Conservation (phyloP, 1,140 invertebrate genomes). For the Oryctes rhinoceros region DNA sequence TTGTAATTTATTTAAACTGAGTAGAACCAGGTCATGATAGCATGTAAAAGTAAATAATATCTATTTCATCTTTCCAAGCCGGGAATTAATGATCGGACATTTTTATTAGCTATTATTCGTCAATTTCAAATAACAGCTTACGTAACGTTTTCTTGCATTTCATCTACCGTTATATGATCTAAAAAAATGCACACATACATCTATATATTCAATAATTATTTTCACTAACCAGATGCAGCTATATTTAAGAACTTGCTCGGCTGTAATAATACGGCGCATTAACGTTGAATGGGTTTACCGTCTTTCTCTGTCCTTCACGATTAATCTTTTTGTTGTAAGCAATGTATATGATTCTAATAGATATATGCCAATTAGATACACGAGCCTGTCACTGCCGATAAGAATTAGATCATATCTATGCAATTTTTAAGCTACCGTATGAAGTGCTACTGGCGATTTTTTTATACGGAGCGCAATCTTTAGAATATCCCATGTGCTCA, state of each 20-base stretch:
- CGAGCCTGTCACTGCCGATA: background rate
- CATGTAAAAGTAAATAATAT: constrained; percentile 32
- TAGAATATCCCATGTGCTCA: no score
- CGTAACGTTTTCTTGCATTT: background rate
- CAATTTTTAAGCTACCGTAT: background rate
- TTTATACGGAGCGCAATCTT: no score
- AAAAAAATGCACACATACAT: background rate
- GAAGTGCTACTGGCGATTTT: background rate
- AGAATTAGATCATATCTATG: constrained; percentile 10
- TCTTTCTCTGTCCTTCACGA: background rate
- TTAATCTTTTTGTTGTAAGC: background rate
- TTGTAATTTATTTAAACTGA: constrained; percentile 23
- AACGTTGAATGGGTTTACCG: background rate
- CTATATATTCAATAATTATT: background rate
- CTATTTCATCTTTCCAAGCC: constrained; percentile 13
- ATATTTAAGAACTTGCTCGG: background rate
- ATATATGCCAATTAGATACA: background rate
- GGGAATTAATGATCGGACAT: constrained; percentile 8
- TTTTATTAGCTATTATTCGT: constrained; percentile 24
- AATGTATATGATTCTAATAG: background rate
- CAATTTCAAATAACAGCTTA: constrained; percentile 4
- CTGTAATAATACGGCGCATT: background rate
- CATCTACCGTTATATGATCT: background rate
- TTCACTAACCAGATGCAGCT: constrained; percentile 8
- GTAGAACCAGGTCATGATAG: constrained; percentile 15